A percentile compares a stretch with the other conserved stretches of the same genome.
Conservation (phyloP, 2,113 vertebrate species). For the Rhegmatorhina hoffmannsi region DNA sequence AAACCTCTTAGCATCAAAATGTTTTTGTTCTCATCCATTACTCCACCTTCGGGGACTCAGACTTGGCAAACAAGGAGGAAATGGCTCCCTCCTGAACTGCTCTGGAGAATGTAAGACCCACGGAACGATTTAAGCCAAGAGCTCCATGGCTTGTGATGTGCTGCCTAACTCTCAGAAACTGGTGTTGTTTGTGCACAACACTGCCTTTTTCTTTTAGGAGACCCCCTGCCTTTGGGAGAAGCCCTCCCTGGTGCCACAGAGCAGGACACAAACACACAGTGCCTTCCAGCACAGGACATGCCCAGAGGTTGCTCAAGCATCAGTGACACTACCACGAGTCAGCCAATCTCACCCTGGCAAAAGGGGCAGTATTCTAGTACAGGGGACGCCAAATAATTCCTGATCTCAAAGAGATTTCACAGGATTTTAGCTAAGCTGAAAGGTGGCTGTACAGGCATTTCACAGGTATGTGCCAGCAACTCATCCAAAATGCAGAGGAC, state of each 20-base stretch:
- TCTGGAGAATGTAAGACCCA: background rate
- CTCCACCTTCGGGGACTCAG: background rate
- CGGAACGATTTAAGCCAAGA: conserved; percentile 1
- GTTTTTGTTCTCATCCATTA: conserved; percentile 35
- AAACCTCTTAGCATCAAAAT: conserved; percentile 7
- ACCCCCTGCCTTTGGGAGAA: background rate
- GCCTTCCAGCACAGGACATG: background rate
- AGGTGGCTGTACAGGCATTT: background rate
- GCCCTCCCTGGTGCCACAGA: background rate
- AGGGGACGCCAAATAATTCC: background rate
- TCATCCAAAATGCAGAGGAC: background rate
- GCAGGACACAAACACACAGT: background rate
- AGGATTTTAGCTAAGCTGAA: background rate
- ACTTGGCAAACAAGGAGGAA: conserved; percentile 9
- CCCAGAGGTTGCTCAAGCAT: background rate
- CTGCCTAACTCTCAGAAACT: background rate
- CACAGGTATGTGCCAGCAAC: background rate
- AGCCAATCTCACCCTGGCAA: background rate
- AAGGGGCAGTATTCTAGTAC: background rate
- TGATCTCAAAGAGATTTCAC: background rate
- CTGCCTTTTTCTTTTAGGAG: background rate
- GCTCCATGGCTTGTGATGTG: background rate
- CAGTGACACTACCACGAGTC: background rate
- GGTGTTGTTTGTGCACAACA: background rate
- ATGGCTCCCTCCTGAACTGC: background rate